Evolutionary conservation across 2,797 vertebrate species (phyloP).

Genomic region (Pogonophryne albipinna): DNA sequence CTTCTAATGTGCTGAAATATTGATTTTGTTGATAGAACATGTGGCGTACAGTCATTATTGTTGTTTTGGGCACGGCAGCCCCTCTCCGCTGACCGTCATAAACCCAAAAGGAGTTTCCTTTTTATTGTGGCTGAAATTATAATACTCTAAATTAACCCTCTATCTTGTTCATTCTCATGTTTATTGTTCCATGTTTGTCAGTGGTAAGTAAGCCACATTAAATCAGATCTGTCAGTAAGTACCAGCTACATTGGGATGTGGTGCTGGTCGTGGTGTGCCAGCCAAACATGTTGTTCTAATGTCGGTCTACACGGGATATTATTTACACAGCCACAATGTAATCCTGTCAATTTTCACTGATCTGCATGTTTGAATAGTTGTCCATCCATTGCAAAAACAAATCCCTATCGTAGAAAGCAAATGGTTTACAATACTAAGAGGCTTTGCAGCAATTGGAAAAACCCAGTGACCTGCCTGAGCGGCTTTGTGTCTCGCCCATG

Average conservation of each 20-base stretch:
- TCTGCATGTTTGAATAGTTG: constrained; percentile 17
- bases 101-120: constrained; percentile 30
- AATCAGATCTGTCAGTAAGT: constrained; percentile 70
- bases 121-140: constrained; percentile 62
- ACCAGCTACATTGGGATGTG: constrained; percentile 63
- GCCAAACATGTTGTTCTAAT: constrained; percentile 61
- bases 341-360: constrained; percentile 16
- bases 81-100: constrained; percentile 49
- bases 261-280: constrained; percentile 59
- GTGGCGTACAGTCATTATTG: constrained; percentile 54
- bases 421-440: constrained; percentile 28
- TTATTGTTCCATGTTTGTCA: constrained; percentile 70
- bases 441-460: constrained; percentile 21
- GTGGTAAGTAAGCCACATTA: constrained; percentile 69
- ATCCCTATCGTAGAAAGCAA: constrained; percentile 19
- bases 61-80: constrained; percentile 36
- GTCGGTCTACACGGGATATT: constrained; percentile 44
- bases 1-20: constrained; percentile 69
- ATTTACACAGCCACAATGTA: constrained; percentile 43
- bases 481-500: constrained; percentile 8
- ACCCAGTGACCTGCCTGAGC: constrained; percentile 28
- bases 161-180: constrained; percentile 63
- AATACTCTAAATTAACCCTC: constrained; percentile 51
- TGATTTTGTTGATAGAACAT: constrained; percentile 64
- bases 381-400: neutral